Percentiles rank a stretch among this genome's conserved stretches.
phyloP scores from a whole-genome alignment of 2,113 vertebrate genomes.

The Crocuta crocuta region DNA sequence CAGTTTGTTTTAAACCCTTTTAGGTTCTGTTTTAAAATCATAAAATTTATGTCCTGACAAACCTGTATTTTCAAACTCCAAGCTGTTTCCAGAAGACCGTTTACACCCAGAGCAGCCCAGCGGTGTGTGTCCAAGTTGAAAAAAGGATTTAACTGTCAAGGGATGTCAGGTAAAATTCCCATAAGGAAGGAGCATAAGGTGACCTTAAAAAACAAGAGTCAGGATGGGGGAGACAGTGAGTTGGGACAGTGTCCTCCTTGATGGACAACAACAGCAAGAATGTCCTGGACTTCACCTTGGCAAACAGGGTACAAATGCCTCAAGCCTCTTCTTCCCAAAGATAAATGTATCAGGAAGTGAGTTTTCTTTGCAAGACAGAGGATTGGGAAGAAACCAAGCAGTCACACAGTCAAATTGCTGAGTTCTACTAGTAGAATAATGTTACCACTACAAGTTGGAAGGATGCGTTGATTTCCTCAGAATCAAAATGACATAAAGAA shows the following conservation, averaged over 20 bases:
- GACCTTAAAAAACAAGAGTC: neutral
- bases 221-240: neutral
- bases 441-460: neutral
- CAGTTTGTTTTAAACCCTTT: constrained; percentile 46
- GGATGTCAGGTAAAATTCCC: neutral
- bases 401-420: neutral
- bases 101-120: neutral
- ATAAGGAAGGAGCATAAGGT: neutral
- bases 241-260: neutral
- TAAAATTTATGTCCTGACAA: constrained; percentile 40
- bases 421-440: constrained; percentile 8
- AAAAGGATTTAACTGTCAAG: neutral
- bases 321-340: neutral
- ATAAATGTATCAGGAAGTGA: neutral
- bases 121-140: neutral
- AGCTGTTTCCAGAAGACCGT: constrained; percentile 44
- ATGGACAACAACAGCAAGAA: neutral
- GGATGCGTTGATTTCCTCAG: constrained; percentile 10
- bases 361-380: constrained; percentile 3
- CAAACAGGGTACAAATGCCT: neutral
- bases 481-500: neutral
- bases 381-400: neutral
- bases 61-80: constrained; percentile 16
- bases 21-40: constrained; percentile 38
- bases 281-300: neutral